phyloP scores from a whole-genome alignment of 2,797 vertebrate genomes.

The Sorex maritimensis region DNA sequence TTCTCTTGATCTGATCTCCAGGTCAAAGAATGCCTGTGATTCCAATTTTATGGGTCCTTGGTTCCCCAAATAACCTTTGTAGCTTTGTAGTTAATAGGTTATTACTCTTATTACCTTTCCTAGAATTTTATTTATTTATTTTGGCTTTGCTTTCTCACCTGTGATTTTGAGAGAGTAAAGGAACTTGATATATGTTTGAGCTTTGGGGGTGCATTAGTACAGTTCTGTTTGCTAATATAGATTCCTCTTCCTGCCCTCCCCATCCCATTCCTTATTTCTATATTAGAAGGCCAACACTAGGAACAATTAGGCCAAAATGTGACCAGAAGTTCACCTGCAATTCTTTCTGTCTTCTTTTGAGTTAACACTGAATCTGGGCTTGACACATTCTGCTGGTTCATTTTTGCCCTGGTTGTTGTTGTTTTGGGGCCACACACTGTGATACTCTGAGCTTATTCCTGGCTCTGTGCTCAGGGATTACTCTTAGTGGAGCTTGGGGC shows the following conservation, averaged over 20 bases:
- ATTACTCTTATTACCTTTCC: not conserved
- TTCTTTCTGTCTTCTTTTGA: too few relatives aligned
- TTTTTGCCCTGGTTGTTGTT: too few relatives aligned
- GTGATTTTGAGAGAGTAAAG: too few relatives aligned
- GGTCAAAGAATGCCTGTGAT: not conserved
- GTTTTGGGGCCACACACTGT: too few relatives aligned
- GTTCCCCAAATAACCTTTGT: not conserved
- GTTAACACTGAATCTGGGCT: too few relatives aligned
- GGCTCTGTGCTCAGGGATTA: too few relatives aligned
- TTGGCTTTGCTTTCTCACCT: not conserved
- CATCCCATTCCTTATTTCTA: not conserved
- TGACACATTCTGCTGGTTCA: too few relatives aligned
- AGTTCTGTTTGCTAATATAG: not conserved
- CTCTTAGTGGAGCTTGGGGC: too few relatives aligned
- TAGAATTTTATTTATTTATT: not conserved
- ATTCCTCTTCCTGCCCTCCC: not conserved
- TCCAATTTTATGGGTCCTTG: slow-evolving; percentile 5
- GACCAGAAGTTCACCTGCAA: not conserved
- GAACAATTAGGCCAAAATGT: not conserved
- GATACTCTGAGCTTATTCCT: too few relatives aligned
- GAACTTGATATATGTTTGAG: too few relatives aligned
- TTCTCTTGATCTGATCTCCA: slow-evolving; percentile 37
- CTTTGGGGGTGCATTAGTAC: too few relatives aligned
- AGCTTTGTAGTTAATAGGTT: slow-evolving; percentile 6
- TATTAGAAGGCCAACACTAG: not conserved